These are phyloP conservation scores for Alligator sinensis DNA, from an alignment of 2,113 vertebrate species.

Conservation along the genomic window DNA sequence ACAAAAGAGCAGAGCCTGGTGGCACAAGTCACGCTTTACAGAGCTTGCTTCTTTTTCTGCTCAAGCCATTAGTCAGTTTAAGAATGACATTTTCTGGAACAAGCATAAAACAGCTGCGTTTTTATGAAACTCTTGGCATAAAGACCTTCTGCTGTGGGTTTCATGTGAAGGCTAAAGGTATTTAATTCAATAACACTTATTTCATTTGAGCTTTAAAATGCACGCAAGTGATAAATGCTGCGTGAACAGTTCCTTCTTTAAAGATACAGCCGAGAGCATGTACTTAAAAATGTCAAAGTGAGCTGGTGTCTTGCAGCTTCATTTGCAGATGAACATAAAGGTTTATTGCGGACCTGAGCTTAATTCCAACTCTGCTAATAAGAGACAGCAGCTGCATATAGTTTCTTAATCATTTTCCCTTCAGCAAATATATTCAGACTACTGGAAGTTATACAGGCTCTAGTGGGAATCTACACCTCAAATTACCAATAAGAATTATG, in stretches of 20 bases:
- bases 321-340: neutral
- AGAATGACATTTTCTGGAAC: conserved; percentile 12
- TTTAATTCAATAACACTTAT: neutral
- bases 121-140: neutral
- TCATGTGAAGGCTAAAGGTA: neutral
- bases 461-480: neutral
- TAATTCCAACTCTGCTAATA: neutral
- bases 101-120: neutral
- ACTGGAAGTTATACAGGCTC: neutral
- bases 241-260: neutral
- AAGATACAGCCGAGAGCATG: neutral
- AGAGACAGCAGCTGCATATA: rapidly evolving
- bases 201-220: neutral
- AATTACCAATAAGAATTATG: neutral
- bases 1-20: conserved; percentile 30
- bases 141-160: neutral
- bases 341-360: neutral
- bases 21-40: conserved; percentile 16
- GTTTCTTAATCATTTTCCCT: neutral
- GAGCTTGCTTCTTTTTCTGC: conserved; percentile 16
- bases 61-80: conserved; percentile 17
- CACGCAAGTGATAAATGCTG: neutral
- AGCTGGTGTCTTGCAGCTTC: neutral
- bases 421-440: neutral
- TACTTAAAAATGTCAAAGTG: neutral